A percentile compares a stretch with the other conserved stretches of the same genome.
These are phyloP conservation scores for Syritta pipiens DNA, from an alignment of 2,888 invertebrate species.

Conservation along the genomic window DNA sequence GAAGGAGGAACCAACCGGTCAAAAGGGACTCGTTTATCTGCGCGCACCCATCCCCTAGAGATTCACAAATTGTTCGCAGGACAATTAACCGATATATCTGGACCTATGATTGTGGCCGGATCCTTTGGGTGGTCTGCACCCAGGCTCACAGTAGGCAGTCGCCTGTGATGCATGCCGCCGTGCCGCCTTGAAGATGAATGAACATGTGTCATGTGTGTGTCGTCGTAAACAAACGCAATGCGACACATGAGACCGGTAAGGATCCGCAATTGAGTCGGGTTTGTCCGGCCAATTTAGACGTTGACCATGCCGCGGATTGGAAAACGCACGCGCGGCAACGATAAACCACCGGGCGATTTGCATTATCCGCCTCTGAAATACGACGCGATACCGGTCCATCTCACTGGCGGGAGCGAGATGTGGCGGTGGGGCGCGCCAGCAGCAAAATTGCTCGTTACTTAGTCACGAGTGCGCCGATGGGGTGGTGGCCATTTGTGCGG, in stretches of 20 bases:
- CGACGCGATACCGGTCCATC: conserved; percentile 52
- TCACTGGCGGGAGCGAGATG: too few species aligned
- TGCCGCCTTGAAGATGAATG: conserved; percentile 47
- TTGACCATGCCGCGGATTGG: conserved; percentile 41
- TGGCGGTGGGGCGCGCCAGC: too few species aligned
- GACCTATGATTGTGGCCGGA: conserved; percentile 54
- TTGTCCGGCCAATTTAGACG: conserved; percentile 58
- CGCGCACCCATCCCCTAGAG: conserved; percentile 28
- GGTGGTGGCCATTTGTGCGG: conserved; percentile 45
- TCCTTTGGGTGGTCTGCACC: conserved; percentile 63
- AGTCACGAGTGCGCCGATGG: conserved; percentile 51
- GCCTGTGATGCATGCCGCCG: conserved; percentile 50
- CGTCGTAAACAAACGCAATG: too few species aligned
- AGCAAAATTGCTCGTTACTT: conserved; percentile 55
- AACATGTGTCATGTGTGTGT: conserved; percentile 57
- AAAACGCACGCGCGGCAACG: too few species aligned
- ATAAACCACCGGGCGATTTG: conserved; percentile 47
- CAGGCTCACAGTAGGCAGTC: conserved; percentile 54
- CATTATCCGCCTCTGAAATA: conserved; percentile 30
- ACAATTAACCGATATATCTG: conserved; percentile 57
- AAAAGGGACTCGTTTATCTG: conserved; percentile 43
- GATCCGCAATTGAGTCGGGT: neutral
- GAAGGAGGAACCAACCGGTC: conserved; percentile 55
- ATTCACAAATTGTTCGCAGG: conserved; percentile 54
- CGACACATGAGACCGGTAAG: too few species aligned